Evolutionary conservation across 2,797 vertebrate species (phyloP).

Genomic region (Ceryle rudis): DNA sequence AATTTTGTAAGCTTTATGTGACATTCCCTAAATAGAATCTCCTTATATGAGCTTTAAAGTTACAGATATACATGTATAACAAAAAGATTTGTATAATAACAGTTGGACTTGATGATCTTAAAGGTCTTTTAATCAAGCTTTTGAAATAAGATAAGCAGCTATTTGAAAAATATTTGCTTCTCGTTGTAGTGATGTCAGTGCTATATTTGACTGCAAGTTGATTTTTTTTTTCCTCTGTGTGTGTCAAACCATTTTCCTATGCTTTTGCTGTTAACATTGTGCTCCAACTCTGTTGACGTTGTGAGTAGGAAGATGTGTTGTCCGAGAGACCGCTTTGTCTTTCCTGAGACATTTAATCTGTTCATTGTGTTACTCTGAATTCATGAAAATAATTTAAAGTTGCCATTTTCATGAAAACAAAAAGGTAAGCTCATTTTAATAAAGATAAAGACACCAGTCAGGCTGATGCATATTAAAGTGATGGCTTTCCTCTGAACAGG

Average conservation of each 20-base stretch:
- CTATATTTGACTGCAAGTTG: background rate
- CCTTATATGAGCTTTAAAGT: background rate
- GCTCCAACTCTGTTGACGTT: background rate
- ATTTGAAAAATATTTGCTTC: background rate
- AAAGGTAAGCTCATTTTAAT: background rate
- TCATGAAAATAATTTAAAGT: background rate
- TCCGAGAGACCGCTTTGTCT: fast-evolving
- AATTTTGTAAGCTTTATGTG: background rate
- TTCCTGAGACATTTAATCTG: background rate
- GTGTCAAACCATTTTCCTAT: background rate
- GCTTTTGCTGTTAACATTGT: fast-evolving
- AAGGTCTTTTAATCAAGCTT: background rate
- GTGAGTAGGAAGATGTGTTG: background rate
- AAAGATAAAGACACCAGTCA: fast-evolving
- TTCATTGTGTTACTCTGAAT: background rate
- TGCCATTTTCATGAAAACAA: background rate
- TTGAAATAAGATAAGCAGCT: background rate
- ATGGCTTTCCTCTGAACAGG: background rate
- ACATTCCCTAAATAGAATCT: background rate
- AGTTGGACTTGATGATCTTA: background rate
- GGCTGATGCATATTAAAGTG: fast-evolving
- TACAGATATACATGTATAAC: background rate
- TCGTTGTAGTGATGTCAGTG: background rate
- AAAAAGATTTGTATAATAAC: background rate
- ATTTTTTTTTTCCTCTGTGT: background rate